Base-by-base conservation (phyloP, 2,888 invertebrate genomes). In the Ormia ochracea region DNA sequence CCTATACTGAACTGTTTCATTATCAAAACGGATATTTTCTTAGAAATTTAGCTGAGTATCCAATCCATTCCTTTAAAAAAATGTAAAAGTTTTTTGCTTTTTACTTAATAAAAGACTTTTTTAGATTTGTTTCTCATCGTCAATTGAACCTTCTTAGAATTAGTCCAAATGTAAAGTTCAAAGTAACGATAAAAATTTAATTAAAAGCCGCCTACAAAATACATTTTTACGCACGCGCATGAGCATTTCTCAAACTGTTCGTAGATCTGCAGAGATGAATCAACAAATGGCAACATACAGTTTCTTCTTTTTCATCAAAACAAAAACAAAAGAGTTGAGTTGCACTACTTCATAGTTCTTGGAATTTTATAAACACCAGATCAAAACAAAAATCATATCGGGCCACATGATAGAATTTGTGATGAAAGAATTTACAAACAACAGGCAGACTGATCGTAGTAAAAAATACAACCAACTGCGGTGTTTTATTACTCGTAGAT, bases 171-270 rank as follows among this genome's bases (percentile, higher is more conserved):
- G 14, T 33, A 58, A 56, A 65, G 63, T 63, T 65, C 43, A 52
- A 66, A 70, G 26, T 50, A 72, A 77, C 52, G 33, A 43, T 52
- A 50, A 33, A 54, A 59, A 66, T 19, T 77, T 72, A 58, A 65
- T 72, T 72, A 72, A 66, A 66, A 72, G 43, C 41, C 59, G 72
- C 77, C 72, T 77, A 77, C 77, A 33, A 70, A 69, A 76, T 31
- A 36, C 50, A 59, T 41, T 48, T 33, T 5, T 19, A 19, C 7
- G 23, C n/a, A 31, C 9, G 38, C 4, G 1, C 0, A 17, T 2
- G 31, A 5, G 28, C 45, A 50, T 7, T 19, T n/a, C 28, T 17
- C 36, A 36, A 28, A 23, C 21, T 31, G 14, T 31, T 26, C n/a
- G 21, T 59, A 41, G 50, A 59, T 43, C 38, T 31, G 17, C 23